Evolutionary conservation across 1,140 invertebrate genomes (phyloP), one percentile per base, ranked within the genome.

Genomic region (Phthorimaea operculella): DNA sequence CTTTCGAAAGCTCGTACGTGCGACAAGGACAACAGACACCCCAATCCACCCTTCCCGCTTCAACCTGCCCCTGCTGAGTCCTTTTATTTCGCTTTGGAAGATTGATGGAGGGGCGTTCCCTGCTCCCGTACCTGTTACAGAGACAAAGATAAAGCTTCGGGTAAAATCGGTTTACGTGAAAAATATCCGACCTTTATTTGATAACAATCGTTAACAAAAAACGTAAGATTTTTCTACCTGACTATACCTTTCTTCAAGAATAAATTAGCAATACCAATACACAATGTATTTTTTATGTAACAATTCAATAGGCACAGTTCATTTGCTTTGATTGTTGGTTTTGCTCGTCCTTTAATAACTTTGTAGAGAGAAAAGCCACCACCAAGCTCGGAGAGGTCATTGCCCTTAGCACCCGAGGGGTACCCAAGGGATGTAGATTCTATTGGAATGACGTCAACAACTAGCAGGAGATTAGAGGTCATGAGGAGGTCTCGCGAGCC

Each of bases 401-500:
- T 61, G 60, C 33, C 17, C 36, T 28, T 28, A n/a, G 36, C 36
- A 39, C 44, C 55, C 64, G 59, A 59, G 79, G 72, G 78, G 80
- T 83, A 76, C 81, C 74, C 66, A 70, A 75, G 74, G 81, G 79
- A 82, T 82, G 72, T 74, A 68, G 63, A 73, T 74, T 79, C 76
- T 73, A 73, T 83, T 82, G 73, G 72, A 76, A 79, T 85, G 84
- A 85, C 84, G 83, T 85, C 83, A 85, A 86, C 76, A 84, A 76
- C 66, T 83, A 86, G 54, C 70, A 85, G 83, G 81, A 72, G 54
- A 54, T 58, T 78, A 86, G 68, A 76, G 62, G 34, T 21, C 16
- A 6, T 11, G 47, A 77, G 56, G 73, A 80, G 66, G 51, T 68
- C 21, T 28, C 14, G 57, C 44, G 48, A 50, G 18, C 48, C 44